These are phyloP conservation scores for Drosophila infuscata DNA, from an alignment of 2,888 invertebrate species.

Conservation along the genomic window DNA sequence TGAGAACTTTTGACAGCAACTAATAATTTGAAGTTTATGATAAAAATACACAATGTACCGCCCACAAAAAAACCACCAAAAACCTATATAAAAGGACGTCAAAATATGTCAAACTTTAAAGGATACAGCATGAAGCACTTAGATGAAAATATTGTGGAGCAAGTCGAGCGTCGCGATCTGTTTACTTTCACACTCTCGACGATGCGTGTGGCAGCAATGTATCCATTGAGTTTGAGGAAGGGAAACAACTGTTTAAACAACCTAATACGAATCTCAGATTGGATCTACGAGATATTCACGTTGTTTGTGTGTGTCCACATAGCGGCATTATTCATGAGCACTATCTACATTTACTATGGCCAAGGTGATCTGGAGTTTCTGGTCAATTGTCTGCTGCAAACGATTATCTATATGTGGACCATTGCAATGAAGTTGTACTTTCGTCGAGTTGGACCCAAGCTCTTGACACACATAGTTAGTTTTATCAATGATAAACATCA, in stretches of 20 bases:
- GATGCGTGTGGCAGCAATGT: constrained; percentile 70
- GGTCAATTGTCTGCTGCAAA: constrained; percentile 73
- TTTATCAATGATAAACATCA: constrained; percentile 64
- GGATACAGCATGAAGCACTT: constrained; percentile 16
- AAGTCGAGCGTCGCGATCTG: constrained; percentile 62
- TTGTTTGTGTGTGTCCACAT: constrained; percentile 71
- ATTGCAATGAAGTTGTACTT: constrained; percentile 76
- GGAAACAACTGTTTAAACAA: not conserved
- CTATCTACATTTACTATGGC: constrained; percentile 62
- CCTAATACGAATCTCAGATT: constrained; percentile 14
- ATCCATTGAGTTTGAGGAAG: constrained; percentile 41
- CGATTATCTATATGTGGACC: constrained; percentile 75
- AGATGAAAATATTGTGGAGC: not conserved
- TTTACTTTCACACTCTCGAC: constrained; percentile 66
- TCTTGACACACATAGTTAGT: constrained; percentile 53
- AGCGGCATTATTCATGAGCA: constrained; percentile 67
- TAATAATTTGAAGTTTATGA: constrained; percentile 23
- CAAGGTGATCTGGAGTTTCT: constrained; percentile 70
- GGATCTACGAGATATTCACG: constrained; percentile 63
- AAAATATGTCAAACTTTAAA: not conserved
- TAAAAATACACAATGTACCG: not conserved
- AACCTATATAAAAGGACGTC: constrained; percentile 41
- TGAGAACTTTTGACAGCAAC: constrained; percentile 7
- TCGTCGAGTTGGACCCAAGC: constrained; percentile 56
- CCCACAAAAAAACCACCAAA: too few species aligned